Conservation (phyloP, 2,888 invertebrate genomes). For the Aspidiotus rigidus region DNA sequence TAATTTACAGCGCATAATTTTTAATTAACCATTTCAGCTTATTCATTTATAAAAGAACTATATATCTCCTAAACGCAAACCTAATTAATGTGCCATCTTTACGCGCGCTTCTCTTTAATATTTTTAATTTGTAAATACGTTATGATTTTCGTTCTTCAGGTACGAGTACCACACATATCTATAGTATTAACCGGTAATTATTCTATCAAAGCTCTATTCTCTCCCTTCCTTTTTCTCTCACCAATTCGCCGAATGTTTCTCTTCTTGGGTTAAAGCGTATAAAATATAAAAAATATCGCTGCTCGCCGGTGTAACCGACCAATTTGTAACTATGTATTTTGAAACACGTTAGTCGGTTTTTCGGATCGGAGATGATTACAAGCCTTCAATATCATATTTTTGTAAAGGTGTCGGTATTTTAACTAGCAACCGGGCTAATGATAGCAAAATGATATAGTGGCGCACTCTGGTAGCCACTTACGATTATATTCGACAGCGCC, state of each 20-base stretch:
- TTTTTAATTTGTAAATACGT: not conserved
- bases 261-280: slow-evolving; percentile 14
- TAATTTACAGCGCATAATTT: too few relatives aligned
- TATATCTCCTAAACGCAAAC: not conserved
- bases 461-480: slow-evolving; percentile 33
- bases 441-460: slow-evolving; percentile 32
- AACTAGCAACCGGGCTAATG: slow-evolving; percentile 33
- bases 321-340: slow-evolving; percentile 33
- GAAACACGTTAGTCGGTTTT: slow-evolving; percentile 20
- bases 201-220: slow-evolving; percentile 20
- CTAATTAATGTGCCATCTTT: not conserved
- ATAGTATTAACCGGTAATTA: slow-evolving; percentile 16
- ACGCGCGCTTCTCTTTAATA: not conserved
- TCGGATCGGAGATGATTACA: slow-evolving; percentile 30
- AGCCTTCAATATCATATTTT: slow-evolving; percentile 6
- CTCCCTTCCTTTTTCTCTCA: not conserved
- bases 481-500: slow-evolving; percentile 28
- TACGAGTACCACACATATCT: not conserved
- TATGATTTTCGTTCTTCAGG: slow-evolving; percentile 1
- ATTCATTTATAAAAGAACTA: too few relatives aligned
- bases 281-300: slow-evolving; percentile 12
- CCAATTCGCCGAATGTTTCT: not conserved
- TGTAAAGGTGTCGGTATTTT: slow-evolving; percentile 31
- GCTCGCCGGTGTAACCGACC: slow-evolving; percentile 9
- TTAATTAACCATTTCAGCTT: too few relatives aligned